Evolutionary conservation across 2,888 invertebrate genomes (phyloP), one percentile per base, ranked within the genome.

Genomic region (Drosophila anceps): DNA sequence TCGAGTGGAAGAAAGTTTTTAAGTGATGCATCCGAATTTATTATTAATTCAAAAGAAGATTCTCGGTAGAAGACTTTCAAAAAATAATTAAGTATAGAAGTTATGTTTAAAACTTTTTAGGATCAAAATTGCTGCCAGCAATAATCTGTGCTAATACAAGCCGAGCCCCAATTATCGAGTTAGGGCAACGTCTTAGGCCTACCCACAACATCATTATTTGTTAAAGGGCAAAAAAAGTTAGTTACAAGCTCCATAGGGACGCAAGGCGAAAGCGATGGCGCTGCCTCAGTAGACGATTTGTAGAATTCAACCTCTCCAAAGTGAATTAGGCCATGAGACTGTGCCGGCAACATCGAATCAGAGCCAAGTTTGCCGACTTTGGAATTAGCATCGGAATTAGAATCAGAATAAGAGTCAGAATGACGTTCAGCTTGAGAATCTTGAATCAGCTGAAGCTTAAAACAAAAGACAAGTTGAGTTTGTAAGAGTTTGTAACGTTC

Each of bases 401-500:
- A 65, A 62, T 61, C 71, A 57, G 59, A 48, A 48, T 29, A 48
- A 53, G 64, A 65, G 59, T 61, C 71, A 18, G n/a, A 48, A 18
- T 46, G 46, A 18, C 18, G 58, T 46, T 58, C 58, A 18, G 53
- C 37, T 61, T 43, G 55, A 58, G 50, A 48, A 46, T 68, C 66
- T 68, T 39, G 65, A 64, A 43, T 41, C 71, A 70, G 76, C 76
- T 64, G 44, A 31, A 44, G 79, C 82, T 79, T 67, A 75, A 67
- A 68, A 71, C 69, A 71, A 83, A 73, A 72, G 77, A 74, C 65
- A 80, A 82, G 76, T 66, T 82, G 69, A 58, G 58, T 51, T 65
- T 41, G 39, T 4, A 41, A 41, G 54, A 75, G 81, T 73, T 84
- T 71, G 73, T 63, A 59, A 63, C 58, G 37, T 60, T 68, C 35